Evolutionary conservation across 2,797 vertebrate species (phyloP).

Genomic region (Hydrolagus colliei): DNA sequence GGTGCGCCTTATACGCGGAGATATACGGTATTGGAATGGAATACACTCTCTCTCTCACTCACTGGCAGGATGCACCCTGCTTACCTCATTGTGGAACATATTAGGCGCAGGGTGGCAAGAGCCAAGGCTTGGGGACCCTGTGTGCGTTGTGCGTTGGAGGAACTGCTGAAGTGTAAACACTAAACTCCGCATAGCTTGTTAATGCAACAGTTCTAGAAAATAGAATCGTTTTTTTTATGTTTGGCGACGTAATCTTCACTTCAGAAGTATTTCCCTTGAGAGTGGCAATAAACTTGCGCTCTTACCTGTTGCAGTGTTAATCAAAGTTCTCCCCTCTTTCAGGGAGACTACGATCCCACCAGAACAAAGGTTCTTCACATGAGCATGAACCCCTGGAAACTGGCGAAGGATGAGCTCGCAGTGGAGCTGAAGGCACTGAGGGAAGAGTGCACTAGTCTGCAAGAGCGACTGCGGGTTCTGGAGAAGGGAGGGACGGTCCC

Average conservation of each 20-base stretch:
- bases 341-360: constrained; percentile 84
- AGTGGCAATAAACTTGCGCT: not conserved
- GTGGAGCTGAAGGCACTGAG: constrained; percentile 68
- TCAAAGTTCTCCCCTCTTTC: not conserved
- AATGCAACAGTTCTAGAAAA: too few species aligned
- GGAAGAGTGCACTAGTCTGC: constrained; percentile 71
- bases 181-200: too few species aligned
- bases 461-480: constrained; percentile 63
- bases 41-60: too few species aligned
- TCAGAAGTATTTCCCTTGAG: not conserved
- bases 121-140: too few species aligned
- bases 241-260: not conserved
- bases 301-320: not conserved
- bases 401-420: constrained; percentile 70
- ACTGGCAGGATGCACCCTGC: too few species aligned
- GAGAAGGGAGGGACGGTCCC: constrained; percentile 57
- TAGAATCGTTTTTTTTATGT: too few species aligned
- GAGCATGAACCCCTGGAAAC: constrained; percentile 71
- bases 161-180: too few species aligned
- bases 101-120: too few species aligned
- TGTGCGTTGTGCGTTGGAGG: too few species aligned
- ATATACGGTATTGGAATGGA: too few species aligned
- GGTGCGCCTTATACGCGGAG: too few species aligned
- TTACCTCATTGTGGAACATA: too few species aligned
- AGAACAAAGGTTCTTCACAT: constrained; percentile 82